Evolutionary conservation across 2,888 invertebrate genomes (phyloP).

Genomic region (Caenorhabditis virilis): DNA sequence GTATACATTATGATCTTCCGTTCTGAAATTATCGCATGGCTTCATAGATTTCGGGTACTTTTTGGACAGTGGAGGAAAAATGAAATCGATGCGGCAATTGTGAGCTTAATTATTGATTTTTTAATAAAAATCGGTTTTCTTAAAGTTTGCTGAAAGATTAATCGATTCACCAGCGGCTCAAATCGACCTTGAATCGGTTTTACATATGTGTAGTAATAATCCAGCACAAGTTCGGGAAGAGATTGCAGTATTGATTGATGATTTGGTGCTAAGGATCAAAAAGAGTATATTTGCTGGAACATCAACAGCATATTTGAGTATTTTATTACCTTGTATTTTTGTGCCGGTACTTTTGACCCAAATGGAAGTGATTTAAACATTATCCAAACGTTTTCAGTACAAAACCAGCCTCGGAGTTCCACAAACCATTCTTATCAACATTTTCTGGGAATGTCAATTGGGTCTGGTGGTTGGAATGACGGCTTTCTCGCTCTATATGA

Average conservation of each 20-base stretch:
- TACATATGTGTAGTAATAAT: constrained; percentile 56
- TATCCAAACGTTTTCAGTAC: constrained; percentile 38
- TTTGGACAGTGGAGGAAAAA: constrained; percentile 16
- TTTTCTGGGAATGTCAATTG: constrained; percentile 56
- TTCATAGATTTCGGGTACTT: constrained; percentile 7
- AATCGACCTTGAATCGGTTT: constrained; percentile 54
- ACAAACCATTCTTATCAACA: constrained; percentile 56
- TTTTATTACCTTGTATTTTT: constrained; percentile 87
- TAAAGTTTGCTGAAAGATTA: constrained; percentile 38
- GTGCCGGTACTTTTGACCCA: too few species aligned
- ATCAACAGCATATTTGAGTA: constrained; percentile 84
- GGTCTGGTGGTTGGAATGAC: constrained; percentile 72
- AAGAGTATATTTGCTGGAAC: constrained; percentile 83
- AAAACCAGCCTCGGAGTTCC: constrained; percentile 55
- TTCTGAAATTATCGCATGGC: constrained; percentile 33
- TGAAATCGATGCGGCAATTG: constrained; percentile 24
- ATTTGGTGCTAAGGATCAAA: constrained; percentile 87
- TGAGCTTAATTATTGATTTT: constrained; percentile 1
- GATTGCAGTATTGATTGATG: constrained; percentile 81
- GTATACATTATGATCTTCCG: constrained; percentile 65
- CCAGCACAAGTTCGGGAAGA: constrained; percentile 77
- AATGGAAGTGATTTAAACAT: neutral
- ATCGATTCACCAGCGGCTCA: constrained; percentile 40
- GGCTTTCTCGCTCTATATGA: constrained; percentile 80
- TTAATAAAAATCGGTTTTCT: neutral